These are phyloP conservation scores for Diadumene lineata DNA, from an alignment of 92 coral and sea anemone genomes.

Conservation along the genomic window DNA sequence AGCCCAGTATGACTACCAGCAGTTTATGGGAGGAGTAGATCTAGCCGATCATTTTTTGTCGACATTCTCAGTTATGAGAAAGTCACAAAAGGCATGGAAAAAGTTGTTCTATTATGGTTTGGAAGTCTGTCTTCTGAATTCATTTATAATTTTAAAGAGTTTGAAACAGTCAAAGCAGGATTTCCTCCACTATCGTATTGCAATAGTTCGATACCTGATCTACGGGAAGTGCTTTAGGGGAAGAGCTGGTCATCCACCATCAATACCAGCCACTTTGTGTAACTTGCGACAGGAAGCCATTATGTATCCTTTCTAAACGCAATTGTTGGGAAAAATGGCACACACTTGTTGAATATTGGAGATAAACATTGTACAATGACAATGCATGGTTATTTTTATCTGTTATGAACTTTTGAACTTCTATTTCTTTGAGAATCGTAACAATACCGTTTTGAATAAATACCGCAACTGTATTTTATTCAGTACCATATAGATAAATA, in stretches of 20 bases:
- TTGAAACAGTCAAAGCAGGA: not conserved
- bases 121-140: slow-evolving; percentile 32
- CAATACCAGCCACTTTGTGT: slow-evolving; percentile 22
- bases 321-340: slow-evolving; percentile 37
- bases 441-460: too few relatives aligned
- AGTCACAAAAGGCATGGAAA: slow-evolving; percentile 48
- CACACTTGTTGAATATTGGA: slow-evolving; percentile 26
- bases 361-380: slow-evolving; percentile 4
- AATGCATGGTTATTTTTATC: not conserved
- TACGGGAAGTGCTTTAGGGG: slow-evolving; percentile 20
- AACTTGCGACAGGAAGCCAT: slow-evolving; percentile 12
- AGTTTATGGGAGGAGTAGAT: slow-evolving; percentile 48
- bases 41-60: slow-evolving; percentile 29
- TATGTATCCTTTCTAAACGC: slow-evolving; percentile 29
- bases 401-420: not conserved
- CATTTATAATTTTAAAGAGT: slow-evolving; percentile 21
- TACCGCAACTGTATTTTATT: too few relatives aligned
- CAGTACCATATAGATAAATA: too few relatives aligned
- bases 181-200: slow-evolving; percentile 14
- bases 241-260: slow-evolving; percentile 16
- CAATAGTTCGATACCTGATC: slow-evolving; percentile 32
- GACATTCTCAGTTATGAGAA: slow-evolving; percentile 32
- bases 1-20: slow-evolving; percentile 31
- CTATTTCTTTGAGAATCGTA: not conserved
- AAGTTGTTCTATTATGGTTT: slow-evolving; percentile 40